These are phyloP conservation scores for Mercenaria mercenaria DNA, from an alignment of 1,140 invertebrate species.

Conservation along the genomic window DNA sequence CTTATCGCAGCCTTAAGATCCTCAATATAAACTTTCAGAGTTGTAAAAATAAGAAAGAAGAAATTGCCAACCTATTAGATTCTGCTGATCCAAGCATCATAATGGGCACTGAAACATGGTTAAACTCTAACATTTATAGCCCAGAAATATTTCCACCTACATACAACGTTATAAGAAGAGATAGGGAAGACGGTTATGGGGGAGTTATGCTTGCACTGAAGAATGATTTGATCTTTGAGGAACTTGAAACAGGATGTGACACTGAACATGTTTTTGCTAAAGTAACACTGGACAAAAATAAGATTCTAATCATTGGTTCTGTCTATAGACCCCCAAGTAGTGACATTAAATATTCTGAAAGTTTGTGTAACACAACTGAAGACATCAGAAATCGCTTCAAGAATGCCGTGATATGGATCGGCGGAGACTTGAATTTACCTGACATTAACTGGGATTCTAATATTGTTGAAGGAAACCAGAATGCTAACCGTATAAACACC, in stretches of 20 bases:
- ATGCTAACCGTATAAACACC: not conserved
- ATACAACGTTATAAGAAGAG: constrained; percentile 13
- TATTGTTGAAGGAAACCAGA: not conserved
- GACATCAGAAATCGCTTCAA: not conserved
- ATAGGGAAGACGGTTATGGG: constrained; percentile 29
- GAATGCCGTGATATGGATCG: constrained; percentile 39
- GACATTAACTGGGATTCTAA: not conserved
- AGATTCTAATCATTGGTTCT: not conserved
- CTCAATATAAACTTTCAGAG: constrained; percentile 39
- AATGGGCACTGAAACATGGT: constrained; percentile 33
- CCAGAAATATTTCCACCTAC: constrained; percentile 25
- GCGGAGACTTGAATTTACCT: constrained; percentile 56
- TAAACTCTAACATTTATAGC: not conserved
- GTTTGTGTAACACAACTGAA: not conserved
- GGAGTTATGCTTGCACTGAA: constrained; percentile 41
- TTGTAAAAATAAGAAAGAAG: constrained; percentile 45
- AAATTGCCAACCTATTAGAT: constrained; percentile 24
- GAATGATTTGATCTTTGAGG: not conserved
- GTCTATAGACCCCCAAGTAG: constrained; percentile 12
- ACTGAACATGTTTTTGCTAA: constrained; percentile 14
- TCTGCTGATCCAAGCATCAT: constrained; percentile 4
- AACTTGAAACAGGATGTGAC: not conserved
- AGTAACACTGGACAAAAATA: not conserved
- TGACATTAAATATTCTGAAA: not conserved
- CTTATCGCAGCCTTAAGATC: not conserved